phyloP scores from a whole-genome alignment of 1,140 invertebrate species.

The Pseudoatta argentina region DNA sequence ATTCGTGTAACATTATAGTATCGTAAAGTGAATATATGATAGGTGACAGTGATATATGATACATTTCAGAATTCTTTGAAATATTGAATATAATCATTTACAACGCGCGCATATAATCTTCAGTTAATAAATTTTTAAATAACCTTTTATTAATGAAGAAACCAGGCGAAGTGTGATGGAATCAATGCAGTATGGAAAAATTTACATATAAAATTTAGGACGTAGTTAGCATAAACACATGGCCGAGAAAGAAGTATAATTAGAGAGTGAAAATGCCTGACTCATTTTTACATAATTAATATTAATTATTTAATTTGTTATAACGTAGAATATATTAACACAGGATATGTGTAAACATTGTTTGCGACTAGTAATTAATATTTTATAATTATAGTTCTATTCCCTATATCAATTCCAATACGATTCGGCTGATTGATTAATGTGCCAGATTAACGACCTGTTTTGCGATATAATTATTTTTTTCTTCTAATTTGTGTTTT shows the following conservation, averaged over 20 bases:
- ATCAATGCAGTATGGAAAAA: not conserved
- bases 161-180: not conserved
- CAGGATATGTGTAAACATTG: constrained; percentile 1
- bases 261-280: not conserved
- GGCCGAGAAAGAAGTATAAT: not conserved
- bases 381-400: constrained; percentile 42
- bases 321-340: not conserved
- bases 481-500: not conserved
- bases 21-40: not conserved
- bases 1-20: not conserved
- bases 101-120: not conserved
- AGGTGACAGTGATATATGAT: not conserved
- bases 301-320: constrained; percentile 2
- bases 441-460: not conserved
- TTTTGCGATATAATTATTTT: constrained; percentile 23
- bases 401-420: not conserved
- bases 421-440: not conserved
- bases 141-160: not conserved
- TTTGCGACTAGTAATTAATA: not conserved
- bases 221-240: not conserved
- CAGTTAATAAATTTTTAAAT: not conserved
- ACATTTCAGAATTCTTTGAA: not conserved
- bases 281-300: not conserved
- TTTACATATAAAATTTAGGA: not conserved
- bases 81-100: not conserved